Percentiles rank a stretch among this genome's conserved stretches.
phyloP scores from a whole-genome alignment of 2,888 invertebrate species.

The Nesidiocoris tenuis region DNA sequence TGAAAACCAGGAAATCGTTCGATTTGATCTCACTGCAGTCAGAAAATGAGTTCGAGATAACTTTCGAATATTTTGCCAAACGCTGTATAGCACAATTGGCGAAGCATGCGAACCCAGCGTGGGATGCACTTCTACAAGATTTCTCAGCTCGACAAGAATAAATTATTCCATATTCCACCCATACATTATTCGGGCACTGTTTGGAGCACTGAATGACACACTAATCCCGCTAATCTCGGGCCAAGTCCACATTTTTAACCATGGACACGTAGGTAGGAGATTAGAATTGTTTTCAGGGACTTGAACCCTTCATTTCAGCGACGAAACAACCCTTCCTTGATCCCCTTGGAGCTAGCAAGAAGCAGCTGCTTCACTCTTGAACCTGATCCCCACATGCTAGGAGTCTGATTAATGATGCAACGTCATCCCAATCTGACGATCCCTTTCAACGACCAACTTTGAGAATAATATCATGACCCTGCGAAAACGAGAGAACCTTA shows the following conservation, averaged over 20 bases:
- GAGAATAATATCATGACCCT: no score
- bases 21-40: no score
- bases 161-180: no score
- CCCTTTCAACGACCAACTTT: neutral
- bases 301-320: neutral
- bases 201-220: neutral
- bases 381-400: neutral
- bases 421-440: neutral
- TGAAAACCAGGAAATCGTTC: no score
- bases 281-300: constrained; percentile 29
- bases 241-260: constrained; percentile 39
- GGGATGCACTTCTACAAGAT: no score
- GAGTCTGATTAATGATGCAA: neutral
- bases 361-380: neutral
- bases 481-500: no score
- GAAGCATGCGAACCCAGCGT: neutral
- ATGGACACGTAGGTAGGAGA: constrained; percentile 34
- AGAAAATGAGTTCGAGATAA: no score
- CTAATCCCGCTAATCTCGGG: constrained; percentile 36
- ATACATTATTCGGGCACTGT: no score
- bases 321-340: neutral
- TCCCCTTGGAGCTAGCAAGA: no score
- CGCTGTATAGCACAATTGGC: no score
- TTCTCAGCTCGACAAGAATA: no score
- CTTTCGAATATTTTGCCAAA: no score